Conservation (phyloP, 2,113 vertebrate species). For the Tragelaphus imberbis region DNA sequence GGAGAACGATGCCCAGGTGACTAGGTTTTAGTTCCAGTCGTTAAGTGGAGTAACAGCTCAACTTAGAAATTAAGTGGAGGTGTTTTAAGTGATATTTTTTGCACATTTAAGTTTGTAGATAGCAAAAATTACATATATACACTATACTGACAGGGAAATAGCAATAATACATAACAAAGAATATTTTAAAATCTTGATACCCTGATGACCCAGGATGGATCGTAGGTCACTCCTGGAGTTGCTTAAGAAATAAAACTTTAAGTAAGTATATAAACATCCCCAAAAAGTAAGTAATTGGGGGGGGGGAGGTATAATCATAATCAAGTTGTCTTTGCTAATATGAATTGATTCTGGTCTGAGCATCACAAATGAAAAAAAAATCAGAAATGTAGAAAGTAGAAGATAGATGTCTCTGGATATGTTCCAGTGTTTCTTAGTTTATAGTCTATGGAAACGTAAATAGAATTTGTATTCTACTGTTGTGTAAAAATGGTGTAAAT, state of each 20-base stretch:
- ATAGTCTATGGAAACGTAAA: neutral
- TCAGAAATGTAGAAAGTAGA: neutral
- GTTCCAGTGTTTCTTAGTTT: neutral
- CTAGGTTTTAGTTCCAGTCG: neutral
- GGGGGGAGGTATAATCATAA: neutral
- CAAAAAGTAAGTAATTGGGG: neutral
- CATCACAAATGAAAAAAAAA: neutral
- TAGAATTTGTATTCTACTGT: neutral
- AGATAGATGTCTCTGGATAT: neutral
- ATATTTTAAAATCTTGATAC: neutral
- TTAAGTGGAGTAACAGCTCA: neutral
- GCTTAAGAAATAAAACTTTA: conserved; percentile 21
- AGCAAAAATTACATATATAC: neutral
- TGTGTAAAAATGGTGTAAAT: neutral
- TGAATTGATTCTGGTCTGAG: neutral
- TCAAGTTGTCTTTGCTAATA: neutral
- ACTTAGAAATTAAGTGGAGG: neutral
- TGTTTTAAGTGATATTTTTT: neutral
- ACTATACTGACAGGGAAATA: neutral
- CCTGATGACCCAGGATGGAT: neutral
- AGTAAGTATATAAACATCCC: neutral
- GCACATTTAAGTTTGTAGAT: neutral
- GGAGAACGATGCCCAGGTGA: neutral
- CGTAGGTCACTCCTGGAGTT: neutral
- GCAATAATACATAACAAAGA: neutral